Percentiles rank a stretch among this genome's conserved stretches.
Conservation (phyloP, 2,113 vertebrate genomes). For the Hassar affinis region DNA sequence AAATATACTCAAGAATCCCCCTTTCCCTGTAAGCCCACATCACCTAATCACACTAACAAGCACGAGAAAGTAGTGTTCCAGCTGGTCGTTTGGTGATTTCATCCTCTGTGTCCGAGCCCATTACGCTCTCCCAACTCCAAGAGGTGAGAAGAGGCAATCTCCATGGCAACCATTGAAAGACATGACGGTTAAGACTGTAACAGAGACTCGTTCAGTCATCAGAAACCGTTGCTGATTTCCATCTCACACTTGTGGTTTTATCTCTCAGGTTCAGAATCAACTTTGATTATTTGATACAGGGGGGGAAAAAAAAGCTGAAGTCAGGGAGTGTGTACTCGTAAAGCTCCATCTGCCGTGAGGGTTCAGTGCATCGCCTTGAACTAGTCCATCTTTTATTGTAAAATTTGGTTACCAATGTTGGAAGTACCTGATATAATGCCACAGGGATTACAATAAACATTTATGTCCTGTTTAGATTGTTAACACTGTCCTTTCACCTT, state of each 20-base stretch:
- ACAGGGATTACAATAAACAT: background rate
- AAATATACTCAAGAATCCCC: slow-evolving; percentile 17
- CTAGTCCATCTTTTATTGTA: background rate
- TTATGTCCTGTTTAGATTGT: background rate
- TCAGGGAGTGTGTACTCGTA: background rate
- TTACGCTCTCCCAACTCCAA: slow-evolving; percentile 42
- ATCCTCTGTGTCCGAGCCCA: slow-evolving; percentile 45
- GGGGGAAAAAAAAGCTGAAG: background rate
- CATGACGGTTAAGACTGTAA: slow-evolving; percentile 55
- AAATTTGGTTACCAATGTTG: too few relatives aligned
- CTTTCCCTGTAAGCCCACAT: slow-evolving; percentile 13
- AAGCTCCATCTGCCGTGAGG: background rate
- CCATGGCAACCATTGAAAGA: slow-evolving; percentile 72
- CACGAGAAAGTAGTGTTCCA: slow-evolving; percentile 18
- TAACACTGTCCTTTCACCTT: background rate
- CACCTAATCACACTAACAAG: slow-evolving; percentile 43
- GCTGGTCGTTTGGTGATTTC: slow-evolving; percentile 49
- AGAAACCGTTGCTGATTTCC: slow-evolving; percentile 34
- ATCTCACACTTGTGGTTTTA: slow-evolving; percentile 35
- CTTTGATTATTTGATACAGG: slow-evolving; percentile 9
- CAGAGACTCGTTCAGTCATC: slow-evolving; percentile 36
- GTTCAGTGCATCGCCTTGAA: background rate
- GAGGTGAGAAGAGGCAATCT: slow-evolving; percentile 52
- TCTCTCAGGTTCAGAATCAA: slow-evolving; percentile 15
- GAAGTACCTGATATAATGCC: too few relatives aligned